phyloP scores from a whole-genome alignment of 2,888 invertebrate species.

The Drosophila merina region DNA sequence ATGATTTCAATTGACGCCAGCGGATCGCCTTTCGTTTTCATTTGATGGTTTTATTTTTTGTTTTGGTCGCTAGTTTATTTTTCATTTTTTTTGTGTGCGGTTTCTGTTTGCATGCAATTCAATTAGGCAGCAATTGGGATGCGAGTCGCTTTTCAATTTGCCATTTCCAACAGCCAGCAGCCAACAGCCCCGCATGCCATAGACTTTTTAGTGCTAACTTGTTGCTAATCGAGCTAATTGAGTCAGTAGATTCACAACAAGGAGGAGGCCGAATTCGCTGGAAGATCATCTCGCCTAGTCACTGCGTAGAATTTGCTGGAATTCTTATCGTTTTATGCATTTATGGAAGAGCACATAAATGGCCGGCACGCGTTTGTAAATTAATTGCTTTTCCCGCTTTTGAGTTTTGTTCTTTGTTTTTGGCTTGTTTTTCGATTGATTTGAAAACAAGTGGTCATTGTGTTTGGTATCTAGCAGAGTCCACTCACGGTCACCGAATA shows the following conservation, averaged over 20 bases:
- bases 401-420: slow-evolving; percentile 9
- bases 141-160: slow-evolving; percentile 69
- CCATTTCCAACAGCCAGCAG: slow-evolving; percentile 21
- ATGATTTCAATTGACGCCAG: slow-evolving; percentile 60
- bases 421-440: neutral
- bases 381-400: slow-evolving; percentile 24
- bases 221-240: slow-evolving; percentile 72
- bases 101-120: slow-evolving; percentile 72
- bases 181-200: slow-evolving; percentile 27
- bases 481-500: slow-evolving; percentile 7
- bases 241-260: slow-evolving; percentile 57
- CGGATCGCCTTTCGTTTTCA: slow-evolving; percentile 64
- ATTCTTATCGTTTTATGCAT: slow-evolving; percentile 49
- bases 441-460: neutral
- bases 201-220: slow-evolving; percentile 52
- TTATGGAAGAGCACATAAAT: slow-evolving; percentile 50
- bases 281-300: slow-evolving; percentile 43
- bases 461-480: neutral
- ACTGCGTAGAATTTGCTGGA: slow-evolving; percentile 37
- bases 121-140: slow-evolving; percentile 62
- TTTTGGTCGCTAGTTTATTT: slow-evolving; percentile 14
- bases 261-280: slow-evolving; percentile 28
- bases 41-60: slow-evolving; percentile 40
- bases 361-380: slow-evolving; percentile 47
- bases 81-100: neutral